Conservation (phyloP, 2,888 invertebrate genomes). For the Apotomis turbidana region DNA sequence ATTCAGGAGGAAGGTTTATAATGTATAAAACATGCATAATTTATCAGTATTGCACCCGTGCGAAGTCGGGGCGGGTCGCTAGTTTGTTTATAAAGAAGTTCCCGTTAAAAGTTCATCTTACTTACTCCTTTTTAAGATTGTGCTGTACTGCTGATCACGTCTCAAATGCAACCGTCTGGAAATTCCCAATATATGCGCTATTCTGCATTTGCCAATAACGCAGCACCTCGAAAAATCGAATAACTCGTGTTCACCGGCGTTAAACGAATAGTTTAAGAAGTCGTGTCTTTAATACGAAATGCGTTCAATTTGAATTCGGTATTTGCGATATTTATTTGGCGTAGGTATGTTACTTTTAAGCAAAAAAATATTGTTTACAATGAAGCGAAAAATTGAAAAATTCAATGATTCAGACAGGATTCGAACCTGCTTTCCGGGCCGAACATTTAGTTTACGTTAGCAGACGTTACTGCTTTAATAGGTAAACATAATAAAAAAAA, state of each 20-base stretch:
- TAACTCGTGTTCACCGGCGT: constrained; percentile 23
- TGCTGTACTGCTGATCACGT: constrained; percentile 59
- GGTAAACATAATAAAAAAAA: no score
- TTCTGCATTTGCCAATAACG: constrained; percentile 55
- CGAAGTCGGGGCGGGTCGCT: no score
- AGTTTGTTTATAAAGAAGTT: no score
- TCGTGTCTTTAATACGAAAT: not conserved
- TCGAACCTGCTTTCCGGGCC: no score
- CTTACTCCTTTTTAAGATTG: not conserved
- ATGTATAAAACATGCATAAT: no score
- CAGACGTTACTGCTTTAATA: no score
- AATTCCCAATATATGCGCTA: constrained; percentile 67
- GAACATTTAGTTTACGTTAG: no score
- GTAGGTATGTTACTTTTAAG: not conserved
- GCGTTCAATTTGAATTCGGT: not conserved
- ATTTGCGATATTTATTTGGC: not conserved
- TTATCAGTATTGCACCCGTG: no score
- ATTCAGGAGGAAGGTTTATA: no score
- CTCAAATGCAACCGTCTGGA: constrained; percentile 53
- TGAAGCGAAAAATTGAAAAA: no score
- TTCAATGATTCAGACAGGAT: no score
- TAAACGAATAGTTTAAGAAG: constrained; percentile 14
- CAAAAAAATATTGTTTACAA: no score
- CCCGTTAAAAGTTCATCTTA: not conserved
- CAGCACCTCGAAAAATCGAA: constrained; percentile 48